Evolutionary conservation across 2,113 vertebrate species (phyloP), one percentile per base, ranked within the genome.

Genomic region (Mungos mungo): DNA sequence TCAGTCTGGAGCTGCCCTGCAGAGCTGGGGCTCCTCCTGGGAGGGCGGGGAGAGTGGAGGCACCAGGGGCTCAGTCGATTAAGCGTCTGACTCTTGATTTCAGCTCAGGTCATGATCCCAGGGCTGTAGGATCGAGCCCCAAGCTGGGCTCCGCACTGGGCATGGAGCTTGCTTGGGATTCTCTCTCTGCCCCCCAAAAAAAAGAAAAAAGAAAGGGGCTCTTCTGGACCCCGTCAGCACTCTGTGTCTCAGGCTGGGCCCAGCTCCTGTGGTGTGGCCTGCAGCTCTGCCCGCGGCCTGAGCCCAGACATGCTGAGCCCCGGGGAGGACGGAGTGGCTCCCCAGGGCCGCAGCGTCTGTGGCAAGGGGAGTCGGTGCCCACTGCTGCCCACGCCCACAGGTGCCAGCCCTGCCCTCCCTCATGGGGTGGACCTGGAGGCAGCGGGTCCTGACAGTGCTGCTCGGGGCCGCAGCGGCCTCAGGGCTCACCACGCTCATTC

Each of bases 401-500:
- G 81, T 1, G 5, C 71, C 25, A 13, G 47, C 9, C 72, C 80
- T 1, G 33, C 2, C 23, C 57, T 2, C 45, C 81, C 45, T 11
- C 79, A 97, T 98, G 98, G 63, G 90, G 31, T 41, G 7, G 23
- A 66, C 95, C 29, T 7, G 69, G 69, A 97, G 81, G 93, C 21
- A 85, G 4, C 5, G 15, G 1, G 0, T 93, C 74, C 90, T 97
- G 63, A 76, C 57, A 23, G 52, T 69, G 57, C 82, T n/a, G 2
- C 88, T 74, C 3, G 95, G 89, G 0, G 41, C 52, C 0, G 90
- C 98, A 0, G 88, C 0, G 0, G 63, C 38, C 85, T 96, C 98
- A 0, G 96, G 84, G 2, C 31, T 97, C 90, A 89, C 95, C 1
- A 29, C 80, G 0, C 96, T 99, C 60, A 23, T 98, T 13, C 96